Evolutionary conservation across 2,113 vertebrate species (phyloP).

Genomic region (Psilopsiagon aymara): DNA sequence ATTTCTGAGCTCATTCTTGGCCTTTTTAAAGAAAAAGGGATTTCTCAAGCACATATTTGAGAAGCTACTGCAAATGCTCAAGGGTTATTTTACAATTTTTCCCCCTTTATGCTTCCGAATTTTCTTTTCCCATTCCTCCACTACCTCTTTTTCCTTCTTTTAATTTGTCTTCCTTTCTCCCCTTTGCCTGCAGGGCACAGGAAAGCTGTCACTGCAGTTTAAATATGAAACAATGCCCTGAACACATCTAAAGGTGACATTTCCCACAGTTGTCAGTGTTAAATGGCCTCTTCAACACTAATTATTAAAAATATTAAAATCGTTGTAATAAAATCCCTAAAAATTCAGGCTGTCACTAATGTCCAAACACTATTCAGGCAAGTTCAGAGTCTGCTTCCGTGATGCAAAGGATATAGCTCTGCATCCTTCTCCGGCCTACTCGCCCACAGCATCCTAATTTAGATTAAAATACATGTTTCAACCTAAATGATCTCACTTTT

Average conservation of each 20-base stretch:
- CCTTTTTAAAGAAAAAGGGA: background rate
- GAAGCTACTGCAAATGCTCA: background rate
- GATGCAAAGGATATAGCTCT: background rate
- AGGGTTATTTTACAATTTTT: background rate
- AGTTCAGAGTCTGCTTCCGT: background rate
- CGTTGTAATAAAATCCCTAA: background rate
- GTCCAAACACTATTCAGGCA: background rate
- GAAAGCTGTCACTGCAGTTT: background rate
- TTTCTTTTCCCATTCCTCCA: background rate
- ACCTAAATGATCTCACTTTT: background rate
- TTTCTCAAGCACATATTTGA: background rate
- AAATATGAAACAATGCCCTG: background rate
- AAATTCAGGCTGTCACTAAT: background rate
- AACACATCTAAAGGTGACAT: background rate
- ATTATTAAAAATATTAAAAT: background rate
- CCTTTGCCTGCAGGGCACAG: accelerated
- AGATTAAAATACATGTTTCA: background rate
- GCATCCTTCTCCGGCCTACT: background rate
- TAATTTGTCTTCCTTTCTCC: background rate
- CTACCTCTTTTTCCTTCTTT: background rate
- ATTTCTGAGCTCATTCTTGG: background rate
- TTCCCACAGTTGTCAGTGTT: background rate
- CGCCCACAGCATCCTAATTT: background rate
- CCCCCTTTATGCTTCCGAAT: background rate
- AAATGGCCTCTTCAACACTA: background rate